phyloP scores from a whole-genome alignment of 2,113 vertebrate species.

The Pithys albifrons region DNA sequence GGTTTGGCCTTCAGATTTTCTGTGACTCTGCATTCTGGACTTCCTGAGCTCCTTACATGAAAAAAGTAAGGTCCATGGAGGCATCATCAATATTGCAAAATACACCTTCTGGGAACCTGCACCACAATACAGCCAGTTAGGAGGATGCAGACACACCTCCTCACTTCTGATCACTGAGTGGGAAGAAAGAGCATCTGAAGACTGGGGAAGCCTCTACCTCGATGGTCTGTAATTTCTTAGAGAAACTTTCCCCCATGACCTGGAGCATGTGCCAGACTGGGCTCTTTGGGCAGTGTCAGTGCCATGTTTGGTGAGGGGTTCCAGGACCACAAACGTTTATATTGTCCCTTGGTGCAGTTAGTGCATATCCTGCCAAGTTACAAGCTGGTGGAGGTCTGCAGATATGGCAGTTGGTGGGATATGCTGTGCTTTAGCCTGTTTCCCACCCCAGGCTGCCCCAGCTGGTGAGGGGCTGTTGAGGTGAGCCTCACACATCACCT shows the following conservation, averaged over 20 bases:
- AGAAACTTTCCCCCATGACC: neutral
- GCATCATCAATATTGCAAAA: neutral
- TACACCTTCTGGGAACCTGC: neutral
- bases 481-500: neutral
- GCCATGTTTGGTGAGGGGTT: neutral
- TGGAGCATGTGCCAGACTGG: neutral
- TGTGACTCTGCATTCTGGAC: neutral
- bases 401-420: too few species aligned
- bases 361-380: too few species aligned
- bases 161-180: fast-evolving
- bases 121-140: neutral
- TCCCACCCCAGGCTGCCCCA: neutral
- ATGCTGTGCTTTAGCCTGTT: neutral
- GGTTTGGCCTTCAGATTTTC: neutral
- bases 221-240: neutral
- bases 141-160: neutral
- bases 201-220: neutral
- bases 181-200: neutral
- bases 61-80: neutral
- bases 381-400: neutral
- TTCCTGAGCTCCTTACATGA: neutral
- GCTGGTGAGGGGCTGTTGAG: neutral
- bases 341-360: neutral
- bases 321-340: neutral
- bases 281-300: neutral